Evolutionary conservation across 2,113 vertebrate genomes (phyloP), one percentile per base, ranked within the genome.

Genomic region (Brachirus orientalis): DNA sequence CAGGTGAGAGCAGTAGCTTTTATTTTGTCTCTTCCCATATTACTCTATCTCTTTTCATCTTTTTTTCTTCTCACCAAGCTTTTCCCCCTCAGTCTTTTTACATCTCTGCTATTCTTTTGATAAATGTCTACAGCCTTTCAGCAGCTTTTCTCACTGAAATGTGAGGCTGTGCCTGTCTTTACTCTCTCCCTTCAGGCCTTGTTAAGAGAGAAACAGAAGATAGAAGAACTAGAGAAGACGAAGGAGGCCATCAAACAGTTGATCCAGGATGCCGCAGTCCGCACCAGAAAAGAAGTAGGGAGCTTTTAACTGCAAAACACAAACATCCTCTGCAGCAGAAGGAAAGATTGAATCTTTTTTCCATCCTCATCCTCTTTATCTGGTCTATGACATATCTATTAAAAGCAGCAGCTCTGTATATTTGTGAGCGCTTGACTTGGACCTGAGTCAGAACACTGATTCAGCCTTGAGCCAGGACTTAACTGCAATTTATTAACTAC

Each of bases 181-280:
- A 8, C 14, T 3, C n/a, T 67, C n/a, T 63, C 54, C 50, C 28
- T 37, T 50, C 82, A 99, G 98, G 95, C 91, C 38, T 77, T 96
- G 46, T 79, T 98, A 70, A 92, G 87, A 72, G 95, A 98, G 72
- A 98, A 96, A 66, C 95, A 96, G 80, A 97, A 94, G 82, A 88
- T 91, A 69, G 94, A 95, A 10, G 93, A 96, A 58, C 84, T 96
- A 6, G 90, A 95, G 86, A 95, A 93, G 71, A 94, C 96, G 87
- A 95, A 94, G 77, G 91, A 95, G 20, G 92, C 89, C 35, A 69
- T 97, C 82, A 92, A 90, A 83, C 95, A 87, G 51, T 63, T 98
- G 48, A 82, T 95, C 65, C 94, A 96, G 89, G 94, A 96, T 20
- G 92, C 87, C 38, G 84, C 92, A 20, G 46, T 90, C 37, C 94